Evolutionary conservation across 2,888 invertebrate species (phyloP), one percentile per base, ranked within the genome.

Genomic region (Notodonta dromedarius): DNA sequence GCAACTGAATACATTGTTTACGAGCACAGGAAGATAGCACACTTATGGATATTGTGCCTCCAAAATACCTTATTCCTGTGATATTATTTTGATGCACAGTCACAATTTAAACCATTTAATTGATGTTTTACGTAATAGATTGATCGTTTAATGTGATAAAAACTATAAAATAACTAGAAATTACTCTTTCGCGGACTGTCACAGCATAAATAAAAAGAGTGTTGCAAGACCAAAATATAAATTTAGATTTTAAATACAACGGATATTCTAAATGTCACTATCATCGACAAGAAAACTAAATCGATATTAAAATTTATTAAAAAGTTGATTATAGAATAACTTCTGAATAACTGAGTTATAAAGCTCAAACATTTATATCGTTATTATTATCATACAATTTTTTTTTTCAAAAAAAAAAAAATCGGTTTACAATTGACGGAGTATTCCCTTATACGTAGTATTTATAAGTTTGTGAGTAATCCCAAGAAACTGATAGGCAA

Each of bases 1-100:
- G 77, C 83, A 82, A 78, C 74, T 66, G 68, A 68, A 79, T 73
- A 80, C 86, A 86, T 86, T 77, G 77, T 84, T 71, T 73, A 74
- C 67, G 59, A 66, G 67, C 68, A 69, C 67, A 66, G 59, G 65
- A 65, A 67, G 70, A 76, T 74, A 74, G 70, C 62, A 61, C 60
- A 64, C 65, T 54, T 58, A 73, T 58, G 57, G 42, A 60, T 56
- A 65, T 66, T 62, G 58, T 58, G 58, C 57, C 61, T 71, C 62
- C 57, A 66, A 70, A 63, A 48, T 59, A 55, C 58, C 59, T 63
- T 55, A 24, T 35, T 35, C 5, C 51, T 57, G 24, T 60, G 59
- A 58, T 68, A 56, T 60, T 69, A 9, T 65, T 59, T 57, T 40
- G 57, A 59, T 65, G 14, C 60, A 60, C 65, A 40, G 48, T 46